These are phyloP conservation scores for Lota lota DNA, from an alignment of 2,113 vertebrate genomes.

Conservation along the genomic window DNA sequence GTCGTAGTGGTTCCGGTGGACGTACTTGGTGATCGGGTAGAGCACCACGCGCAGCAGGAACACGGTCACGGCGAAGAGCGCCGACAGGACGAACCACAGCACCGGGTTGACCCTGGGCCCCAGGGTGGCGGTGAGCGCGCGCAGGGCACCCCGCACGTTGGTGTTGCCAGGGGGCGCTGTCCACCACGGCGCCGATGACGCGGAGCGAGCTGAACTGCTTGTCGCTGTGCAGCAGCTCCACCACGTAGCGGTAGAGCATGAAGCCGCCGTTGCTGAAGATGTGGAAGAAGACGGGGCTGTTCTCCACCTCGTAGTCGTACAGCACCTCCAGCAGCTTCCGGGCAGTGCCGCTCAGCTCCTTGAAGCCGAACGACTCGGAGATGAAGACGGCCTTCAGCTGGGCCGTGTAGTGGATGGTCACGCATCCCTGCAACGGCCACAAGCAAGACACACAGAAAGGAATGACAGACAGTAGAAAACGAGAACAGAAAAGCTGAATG, in stretches of 20 bases:
- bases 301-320: conserved; percentile 85
- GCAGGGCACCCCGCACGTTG: conserved; percentile 81
- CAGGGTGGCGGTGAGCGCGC: conserved; percentile 79
- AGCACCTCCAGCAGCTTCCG: conserved; percentile 86
- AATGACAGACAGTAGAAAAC: too few relatives aligned
- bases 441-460: conserved; percentile 5
- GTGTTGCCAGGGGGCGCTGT: conserved; percentile 86
- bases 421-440: conserved; percentile 78
- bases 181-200: conserved; percentile 85
- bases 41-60: conserved; percentile 79
- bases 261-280: conserved; percentile 92
- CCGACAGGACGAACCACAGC: conserved; percentile 72
- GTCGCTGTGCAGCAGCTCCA: conserved; percentile 78
- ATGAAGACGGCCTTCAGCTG: conserved; percentile 90
- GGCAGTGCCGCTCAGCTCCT: conserved; percentile 81
- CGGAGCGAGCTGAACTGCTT: conserved; percentile 74
- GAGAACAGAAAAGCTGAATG: too few relatives aligned
- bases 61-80: conserved; percentile 70
- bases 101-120: conserved; percentile 66
- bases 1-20: conserved; percentile 88
- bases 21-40: conserved; percentile 82
- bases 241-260: conserved; percentile 94
- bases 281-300: conserved; percentile 88
- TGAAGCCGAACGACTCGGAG: conserved; percentile 86
- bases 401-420: conserved; percentile 87